phyloP scores from a whole-genome alignment of 2,888 invertebrate species.

The Abscondita cerata region DNA sequence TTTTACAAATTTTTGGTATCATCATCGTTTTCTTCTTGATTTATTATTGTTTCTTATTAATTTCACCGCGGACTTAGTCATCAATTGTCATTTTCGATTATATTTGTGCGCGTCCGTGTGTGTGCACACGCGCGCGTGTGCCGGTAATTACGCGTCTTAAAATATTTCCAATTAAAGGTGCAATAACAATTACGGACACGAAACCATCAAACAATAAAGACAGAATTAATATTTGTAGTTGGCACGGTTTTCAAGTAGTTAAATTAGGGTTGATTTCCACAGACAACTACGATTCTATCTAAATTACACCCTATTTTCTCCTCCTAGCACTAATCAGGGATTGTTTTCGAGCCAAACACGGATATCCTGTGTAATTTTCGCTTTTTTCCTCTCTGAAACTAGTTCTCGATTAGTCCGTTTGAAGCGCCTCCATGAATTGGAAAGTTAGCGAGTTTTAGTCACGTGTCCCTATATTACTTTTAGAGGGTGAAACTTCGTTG shows the following conservation, averaged over 20 bases:
- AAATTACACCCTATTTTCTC: conserved; percentile 48
- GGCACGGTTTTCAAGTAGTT: conserved; percentile 38
- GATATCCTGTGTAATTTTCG: conserved; percentile 27
- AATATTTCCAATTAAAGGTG: conserved; percentile 16
- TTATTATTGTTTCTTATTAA: too few species aligned
- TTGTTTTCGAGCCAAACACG: conserved; percentile 28
- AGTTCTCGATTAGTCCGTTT: neutral
- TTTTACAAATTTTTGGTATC: too few species aligned
- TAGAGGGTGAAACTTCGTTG: conserved; percentile 50
- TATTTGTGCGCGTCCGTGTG: neutral
- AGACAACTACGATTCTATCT: conserved; percentile 54
- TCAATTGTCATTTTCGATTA: neutral
- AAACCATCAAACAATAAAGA: conserved; percentile 30
- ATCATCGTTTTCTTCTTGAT: too few species aligned
- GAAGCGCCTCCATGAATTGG: neutral
- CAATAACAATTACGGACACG: conserved; percentile 18
- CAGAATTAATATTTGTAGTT: conserved; percentile 35
- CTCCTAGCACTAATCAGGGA: conserved; percentile 44
- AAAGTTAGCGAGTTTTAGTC: conserved; percentile 36
- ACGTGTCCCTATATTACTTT: conserved; percentile 55
- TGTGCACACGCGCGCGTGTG: too few species aligned
- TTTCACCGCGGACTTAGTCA: too few species aligned
- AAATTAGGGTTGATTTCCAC: conserved; percentile 49
- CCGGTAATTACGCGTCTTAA: conserved; percentile 5
- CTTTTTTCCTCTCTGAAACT: neutral